Base-by-base conservation (phyloP, 2,113 vertebrate genomes). In the Spea bombifrons region DNA sequence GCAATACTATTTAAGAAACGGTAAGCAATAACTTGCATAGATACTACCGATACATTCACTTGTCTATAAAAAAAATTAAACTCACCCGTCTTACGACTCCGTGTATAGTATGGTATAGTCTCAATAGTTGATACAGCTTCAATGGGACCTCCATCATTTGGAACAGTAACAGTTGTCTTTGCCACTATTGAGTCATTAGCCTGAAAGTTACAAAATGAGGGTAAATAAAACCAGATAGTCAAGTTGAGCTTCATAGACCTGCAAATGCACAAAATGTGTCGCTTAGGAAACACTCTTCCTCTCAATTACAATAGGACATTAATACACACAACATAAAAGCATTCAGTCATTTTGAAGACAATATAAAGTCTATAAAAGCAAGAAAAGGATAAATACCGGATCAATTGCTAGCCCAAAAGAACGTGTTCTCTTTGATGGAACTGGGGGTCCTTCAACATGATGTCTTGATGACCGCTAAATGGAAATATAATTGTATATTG, bases 61-160 rank as follows among this genome's bases (percentile, higher is more conserved):
- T 55, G 52, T 30, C 30, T n/a, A n/a, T n/a, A n/a, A 7, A 59
- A 9, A 5, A 12, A 16, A 6, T 7, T 0, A 78, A 75, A 81
- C 85, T 67, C 43, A 98, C 97, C 94, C 0, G 95, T 94, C 88
- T 89, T 95, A 86, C 94, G 93, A 44, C 85, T 91, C 83, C 90
- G 97, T 81, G 92, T 94, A 86, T 91, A 92, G 0, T 88, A 94
- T 0, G 97, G 96, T 79, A 98, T 83, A 0, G 95, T 91, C 84
- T 98, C 95, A 78, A 99, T 96, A 65, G 96, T 98, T 2, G 97
- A 95, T 30, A 98, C 83, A 0, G 97, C 96, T 85, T 99, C 97
- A 43, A 99, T 96, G 3, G 95, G 93, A 10, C 97, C 97, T 3
- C 97, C 97, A 73, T 95, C 88, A 0, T 70, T 86, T 49, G 97